Evolutionary conservation across 2,888 invertebrate species (phyloP).

Genomic region (Lithophane leautieri): DNA sequence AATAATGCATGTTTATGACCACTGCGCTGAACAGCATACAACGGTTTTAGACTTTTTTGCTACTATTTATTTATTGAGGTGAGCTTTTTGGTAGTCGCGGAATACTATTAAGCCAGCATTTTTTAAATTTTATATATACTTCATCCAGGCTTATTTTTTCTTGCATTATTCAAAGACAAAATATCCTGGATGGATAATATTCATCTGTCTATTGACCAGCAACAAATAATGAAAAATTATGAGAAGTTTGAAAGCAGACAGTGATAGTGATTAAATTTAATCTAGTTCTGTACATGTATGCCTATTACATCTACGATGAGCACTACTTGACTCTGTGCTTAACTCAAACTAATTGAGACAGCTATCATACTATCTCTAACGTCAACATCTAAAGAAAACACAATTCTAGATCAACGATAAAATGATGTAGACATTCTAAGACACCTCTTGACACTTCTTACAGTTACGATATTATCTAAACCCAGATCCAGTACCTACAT

Average conservation of each 20-base stretch:
- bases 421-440: conserved; percentile 13
- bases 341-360: conserved; percentile 4
- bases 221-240: not conserved
- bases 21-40: too few species aligned
- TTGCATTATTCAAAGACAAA: not conserved
- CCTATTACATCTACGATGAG: not conserved
- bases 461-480: conserved; percentile 30
- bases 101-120: not conserved
- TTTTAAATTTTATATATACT: too few species aligned
- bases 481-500: not conserved
- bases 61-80: not conserved
- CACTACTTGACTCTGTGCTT: not conserved
- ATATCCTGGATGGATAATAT: not conserved
- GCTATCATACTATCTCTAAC: conserved; percentile 2
- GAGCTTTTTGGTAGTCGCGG: not conserved
- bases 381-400: conserved; percentile 16
- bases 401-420: conserved; percentile 10
- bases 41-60: not conserved
- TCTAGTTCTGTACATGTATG: not conserved
- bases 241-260: not conserved
- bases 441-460: not conserved
- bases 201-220: not conserved
- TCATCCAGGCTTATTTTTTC: too few species aligned
- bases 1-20: conserved; percentile 39
- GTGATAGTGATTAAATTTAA: not conserved